Conservation (phyloP, 2,888 invertebrate species). For the Ectobius pallidus region DNA sequence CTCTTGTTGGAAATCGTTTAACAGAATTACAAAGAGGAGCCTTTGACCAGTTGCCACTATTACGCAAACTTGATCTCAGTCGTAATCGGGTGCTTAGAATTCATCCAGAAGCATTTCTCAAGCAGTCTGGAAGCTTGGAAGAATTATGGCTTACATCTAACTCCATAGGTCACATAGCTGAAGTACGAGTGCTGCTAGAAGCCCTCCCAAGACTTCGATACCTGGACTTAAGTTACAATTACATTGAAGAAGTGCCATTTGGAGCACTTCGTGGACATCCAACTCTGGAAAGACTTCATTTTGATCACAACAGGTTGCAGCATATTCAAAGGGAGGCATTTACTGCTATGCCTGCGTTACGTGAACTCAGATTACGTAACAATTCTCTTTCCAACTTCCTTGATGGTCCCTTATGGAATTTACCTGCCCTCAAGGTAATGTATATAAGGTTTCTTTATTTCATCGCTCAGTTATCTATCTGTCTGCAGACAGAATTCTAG, state of each 20-base stretch:
- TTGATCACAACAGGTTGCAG: constrained; percentile 78
- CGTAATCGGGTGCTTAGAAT: constrained; percentile 76
- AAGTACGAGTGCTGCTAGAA: constrained; percentile 75
- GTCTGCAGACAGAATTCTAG: too few relatives aligned
- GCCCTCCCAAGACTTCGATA: constrained; percentile 78
- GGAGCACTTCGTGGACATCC: constrained; percentile 81
- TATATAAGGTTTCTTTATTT: too few relatives aligned
- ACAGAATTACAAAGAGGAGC: constrained; percentile 79
- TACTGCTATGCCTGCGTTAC: constrained; percentile 80
- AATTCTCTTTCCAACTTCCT: constrained; percentile 78
- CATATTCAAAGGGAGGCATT: constrained; percentile 80
- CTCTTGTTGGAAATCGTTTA: constrained; percentile 74
- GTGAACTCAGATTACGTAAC: constrained; percentile 81
- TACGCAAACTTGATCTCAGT: constrained; percentile 76
- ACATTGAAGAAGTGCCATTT: constrained; percentile 75
- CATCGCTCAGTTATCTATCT: not conserved
- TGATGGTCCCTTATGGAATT: constrained; percentile 81
- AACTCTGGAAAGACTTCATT: constrained; percentile 77
- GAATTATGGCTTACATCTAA: constrained; percentile 79
- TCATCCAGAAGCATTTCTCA: constrained; percentile 82
- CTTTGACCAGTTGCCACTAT: constrained; percentile 76
- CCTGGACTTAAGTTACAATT: constrained; percentile 80
- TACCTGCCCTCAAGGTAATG: constrained; percentile 73
- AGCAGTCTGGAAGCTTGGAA: constrained; percentile 71
- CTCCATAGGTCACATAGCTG: constrained; percentile 75